These are phyloP conservation scores for Leucophora obtusa DNA, from an alignment of 2,888 invertebrate genomes.

Conservation along the genomic window DNA sequence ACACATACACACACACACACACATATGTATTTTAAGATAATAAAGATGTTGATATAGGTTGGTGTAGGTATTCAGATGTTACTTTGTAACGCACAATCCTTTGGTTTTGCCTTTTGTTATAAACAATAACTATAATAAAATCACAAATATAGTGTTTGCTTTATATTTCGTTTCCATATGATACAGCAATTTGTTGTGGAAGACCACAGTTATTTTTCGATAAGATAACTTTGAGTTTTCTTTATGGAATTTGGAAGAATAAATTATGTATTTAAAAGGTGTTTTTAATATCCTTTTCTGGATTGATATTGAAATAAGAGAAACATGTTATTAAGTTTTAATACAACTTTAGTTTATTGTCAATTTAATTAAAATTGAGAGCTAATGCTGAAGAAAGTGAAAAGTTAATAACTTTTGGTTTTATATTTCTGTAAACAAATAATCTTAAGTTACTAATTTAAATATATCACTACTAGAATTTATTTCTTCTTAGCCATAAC, in stretches of 20 bases:
- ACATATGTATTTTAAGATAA: not conserved
- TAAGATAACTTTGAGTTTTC: not conserved
- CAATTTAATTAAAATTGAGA: no score
- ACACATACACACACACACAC: no score
- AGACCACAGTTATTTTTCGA: not conserved
- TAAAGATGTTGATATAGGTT: not conserved
- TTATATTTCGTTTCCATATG: not conserved
- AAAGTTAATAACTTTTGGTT: no score
- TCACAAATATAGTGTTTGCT: not conserved
- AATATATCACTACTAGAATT: no score
- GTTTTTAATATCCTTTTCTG: no score
- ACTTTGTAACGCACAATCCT: not conserved
- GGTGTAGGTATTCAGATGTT: not conserved
- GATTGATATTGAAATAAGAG: no score
- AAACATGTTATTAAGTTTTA: no score
- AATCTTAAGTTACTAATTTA: no score
- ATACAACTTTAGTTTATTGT: no score
- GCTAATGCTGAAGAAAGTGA: no score
- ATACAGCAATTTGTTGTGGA: not conserved
- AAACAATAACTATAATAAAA: not conserved
- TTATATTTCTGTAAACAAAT: no score
- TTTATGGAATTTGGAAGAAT: not conserved
- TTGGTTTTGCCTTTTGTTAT: constrained; percentile 1
- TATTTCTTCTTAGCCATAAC: no score
- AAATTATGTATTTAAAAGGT: not conserved